These are phyloP conservation scores for Ophioderma brevispina DNA, from an alignment of 35 echinoderm and acorn worm species.

Conservation along the genomic window DNA sequence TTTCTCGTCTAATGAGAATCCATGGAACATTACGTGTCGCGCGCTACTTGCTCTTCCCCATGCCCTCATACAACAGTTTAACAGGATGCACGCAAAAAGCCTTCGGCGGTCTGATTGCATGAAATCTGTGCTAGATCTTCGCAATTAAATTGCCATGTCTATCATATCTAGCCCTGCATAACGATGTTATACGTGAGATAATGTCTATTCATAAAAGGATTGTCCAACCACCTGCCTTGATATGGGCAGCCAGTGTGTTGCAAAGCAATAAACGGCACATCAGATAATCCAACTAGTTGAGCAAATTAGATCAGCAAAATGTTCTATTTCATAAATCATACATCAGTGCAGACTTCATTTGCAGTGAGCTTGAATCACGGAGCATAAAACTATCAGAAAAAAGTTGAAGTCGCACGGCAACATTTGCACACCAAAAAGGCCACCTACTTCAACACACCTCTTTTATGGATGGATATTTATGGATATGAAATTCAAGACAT, in stretches of 20 bases:
- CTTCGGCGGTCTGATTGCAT: slow-evolving; percentile 33
- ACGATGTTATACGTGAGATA: slow-evolving; percentile 18
- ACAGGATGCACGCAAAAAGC: slow-evolving; percentile 12
- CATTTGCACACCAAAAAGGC: too few relatives aligned
- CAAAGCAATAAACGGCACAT: not conserved
- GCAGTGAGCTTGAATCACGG: not conserved
- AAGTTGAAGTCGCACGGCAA: too few relatives aligned
- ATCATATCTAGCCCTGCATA: slow-evolving; percentile 28
- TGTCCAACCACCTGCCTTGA: not conserved
- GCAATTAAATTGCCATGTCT: slow-evolving; percentile 52
- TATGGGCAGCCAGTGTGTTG: not conserved
- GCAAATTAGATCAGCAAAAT: not conserved
- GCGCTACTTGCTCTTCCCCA: not conserved
- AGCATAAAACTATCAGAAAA: too few relatives aligned
- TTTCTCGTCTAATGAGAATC: slow-evolving; percentile 46
- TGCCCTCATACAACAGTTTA: slow-evolving; percentile 18
- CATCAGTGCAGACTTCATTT: not conserved
- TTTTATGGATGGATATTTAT: not conserved
- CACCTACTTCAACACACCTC: not conserved
- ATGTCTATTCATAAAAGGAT: slow-evolving; percentile 17
- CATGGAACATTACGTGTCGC: slow-evolving; percentile 22
- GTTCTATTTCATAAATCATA: not conserved
- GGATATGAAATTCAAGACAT: slow-evolving; percentile 9
- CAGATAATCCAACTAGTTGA: not conserved
- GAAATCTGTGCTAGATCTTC: slow-evolving; percentile 31